Evolutionary conservation across 2,113 vertebrate genomes (phyloP).

Genomic region (Otis tarda): DNA sequence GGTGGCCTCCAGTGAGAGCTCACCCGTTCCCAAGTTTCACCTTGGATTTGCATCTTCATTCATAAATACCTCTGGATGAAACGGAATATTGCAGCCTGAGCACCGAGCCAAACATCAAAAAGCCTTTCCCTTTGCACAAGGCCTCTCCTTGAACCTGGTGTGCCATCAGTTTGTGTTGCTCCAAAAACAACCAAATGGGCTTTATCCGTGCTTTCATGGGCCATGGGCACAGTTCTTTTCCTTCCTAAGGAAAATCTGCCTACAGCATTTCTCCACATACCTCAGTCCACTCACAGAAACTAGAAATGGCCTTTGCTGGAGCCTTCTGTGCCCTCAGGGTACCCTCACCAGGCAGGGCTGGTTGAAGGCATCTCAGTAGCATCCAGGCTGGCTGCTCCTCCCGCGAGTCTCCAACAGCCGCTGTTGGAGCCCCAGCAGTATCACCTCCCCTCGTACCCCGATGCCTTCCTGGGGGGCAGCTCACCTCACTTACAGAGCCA

Average conservation of each 20-base stretch:
- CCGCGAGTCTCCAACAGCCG: fast-evolving
- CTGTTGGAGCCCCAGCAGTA: background rate
- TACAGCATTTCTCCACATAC: background rate
- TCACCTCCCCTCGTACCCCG: fast-evolving
- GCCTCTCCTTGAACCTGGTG: background rate
- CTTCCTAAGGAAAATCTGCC: background rate
- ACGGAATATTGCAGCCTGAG: background rate
- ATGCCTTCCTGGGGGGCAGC: background rate
- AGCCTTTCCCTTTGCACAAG: background rate
- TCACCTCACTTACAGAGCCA: background rate
- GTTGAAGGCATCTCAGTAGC: background rate
- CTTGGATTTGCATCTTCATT: background rate
- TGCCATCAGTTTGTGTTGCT: background rate
- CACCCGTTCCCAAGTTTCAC: background rate
- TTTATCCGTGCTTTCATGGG: background rate
- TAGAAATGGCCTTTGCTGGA: background rate
- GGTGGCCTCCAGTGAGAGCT: background rate
- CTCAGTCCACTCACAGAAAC: background rate
- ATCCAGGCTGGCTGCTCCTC: background rate
- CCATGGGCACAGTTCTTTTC: background rate
- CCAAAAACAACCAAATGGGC: background rate
- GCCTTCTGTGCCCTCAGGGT: background rate
- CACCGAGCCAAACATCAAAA: background rate
- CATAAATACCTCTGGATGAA: background rate
- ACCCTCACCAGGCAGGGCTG: background rate